Base-by-base conservation (phyloP, 2,113 vertebrate genomes). In the Gopherus evgoodei region DNA sequence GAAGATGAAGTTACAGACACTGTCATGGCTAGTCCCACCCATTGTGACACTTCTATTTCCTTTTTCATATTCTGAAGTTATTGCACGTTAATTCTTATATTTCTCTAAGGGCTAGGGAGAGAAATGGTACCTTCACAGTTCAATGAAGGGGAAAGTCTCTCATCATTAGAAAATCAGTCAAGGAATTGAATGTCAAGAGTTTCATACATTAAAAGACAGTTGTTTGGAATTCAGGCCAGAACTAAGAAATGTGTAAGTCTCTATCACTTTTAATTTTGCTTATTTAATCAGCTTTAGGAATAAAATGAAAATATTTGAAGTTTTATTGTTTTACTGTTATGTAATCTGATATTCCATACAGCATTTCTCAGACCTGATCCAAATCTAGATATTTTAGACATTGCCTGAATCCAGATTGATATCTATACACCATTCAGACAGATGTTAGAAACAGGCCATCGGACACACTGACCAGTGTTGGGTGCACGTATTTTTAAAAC, bases 111-210 rank as follows among this genome's bases (percentile, higher is more conserved):
- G n/a, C 87, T 91, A 89, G 90, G 91, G 96, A 94, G 85, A 92
- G 94, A 96, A 91, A 94, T 0, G 8, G 90, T 94, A 69, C 86
- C 94, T 97, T 97, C 96, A 96, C 93, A 97, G 94, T 90, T 96
- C 97, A 97, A 3, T 38, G 89, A 95, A 97, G 93, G 97, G 95
- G 93, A 97, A 98, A 95, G 90, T 89, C 92, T 95, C 96, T 97
- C 90, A 95, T 97, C 91, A 90, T 90, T 85, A 86, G 84, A 95
- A 97, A 97, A 95, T 88, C 95, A 97, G 22, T 88, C 86, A 93
- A 96, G 82, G 94, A 96, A 95, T 82, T 96, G 92, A 65, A 95
- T 96, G 82, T 50, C 92, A 95, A 93, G 95, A 42, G 35, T 82
- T 69, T 96, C 82, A 94, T 95, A 93, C 90, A 93, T 95, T 94